Evolutionary conservation across 2,113 vertebrate genomes (phyloP).

Genomic region (Calyptommatus sinebrachiatus): DNA sequence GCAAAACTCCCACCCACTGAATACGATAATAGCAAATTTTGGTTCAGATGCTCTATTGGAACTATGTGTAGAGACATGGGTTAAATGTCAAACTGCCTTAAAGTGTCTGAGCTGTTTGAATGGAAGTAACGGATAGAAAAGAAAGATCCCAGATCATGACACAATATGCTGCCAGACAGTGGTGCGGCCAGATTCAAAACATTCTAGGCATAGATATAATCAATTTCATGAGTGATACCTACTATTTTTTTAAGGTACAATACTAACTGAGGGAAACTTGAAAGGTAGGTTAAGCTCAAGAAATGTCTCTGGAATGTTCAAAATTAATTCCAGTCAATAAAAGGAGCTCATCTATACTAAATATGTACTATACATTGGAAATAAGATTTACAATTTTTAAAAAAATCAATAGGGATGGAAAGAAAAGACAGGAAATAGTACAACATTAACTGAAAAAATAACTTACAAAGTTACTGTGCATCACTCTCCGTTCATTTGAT

Average conservation of each 20-base stretch:
- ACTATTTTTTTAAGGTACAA: not conserved
- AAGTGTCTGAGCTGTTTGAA: not conserved
- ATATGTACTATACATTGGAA: not conserved
- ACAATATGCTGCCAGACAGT: not conserved
- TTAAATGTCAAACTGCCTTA: not conserved
- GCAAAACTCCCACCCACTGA: no score
- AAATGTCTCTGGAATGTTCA: not conserved
- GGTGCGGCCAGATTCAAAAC: not conserved
- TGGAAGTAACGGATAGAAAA: not conserved
- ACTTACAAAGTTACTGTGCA: no score
- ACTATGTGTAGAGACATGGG: no score
- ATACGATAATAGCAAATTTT: no score
- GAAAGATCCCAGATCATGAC: not conserved
- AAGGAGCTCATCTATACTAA: not conserved
- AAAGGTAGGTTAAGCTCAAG: not conserved
- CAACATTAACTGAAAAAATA: no score
- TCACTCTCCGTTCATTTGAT: no score
- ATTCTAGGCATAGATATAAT: not conserved
- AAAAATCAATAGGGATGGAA: no score
- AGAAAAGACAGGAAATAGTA: not conserved
- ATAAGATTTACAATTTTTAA: not conserved
- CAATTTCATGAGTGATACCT: not conserved
- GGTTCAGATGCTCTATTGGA: no score
- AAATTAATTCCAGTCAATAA: not conserved
- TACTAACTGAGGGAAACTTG: not conserved